These are phyloP conservation scores for Acanthopleura granulata DNA, from an alignment of 2,888 invertebrate species.

Conservation along the genomic window DNA sequence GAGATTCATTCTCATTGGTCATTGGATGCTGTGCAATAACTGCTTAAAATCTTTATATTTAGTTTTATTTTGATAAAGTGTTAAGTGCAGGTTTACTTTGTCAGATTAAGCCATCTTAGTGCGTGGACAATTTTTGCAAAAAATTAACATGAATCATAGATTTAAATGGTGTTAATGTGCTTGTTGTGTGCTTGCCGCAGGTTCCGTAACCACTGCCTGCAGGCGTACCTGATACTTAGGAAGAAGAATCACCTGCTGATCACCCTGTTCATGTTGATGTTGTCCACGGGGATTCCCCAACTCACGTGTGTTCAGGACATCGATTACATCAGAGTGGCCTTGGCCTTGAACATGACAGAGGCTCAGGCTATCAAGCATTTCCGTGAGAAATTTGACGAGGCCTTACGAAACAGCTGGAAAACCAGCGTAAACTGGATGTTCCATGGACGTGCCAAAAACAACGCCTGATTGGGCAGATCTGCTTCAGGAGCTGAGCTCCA, in stretches of 20 bases:
- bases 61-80: too few relatives aligned
- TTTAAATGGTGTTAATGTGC: background rate
- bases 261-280: constrained; percentile 97
- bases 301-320: constrained; percentile 92
- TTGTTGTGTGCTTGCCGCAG: constrained; percentile 39
- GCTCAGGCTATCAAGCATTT: constrained; percentile 90
- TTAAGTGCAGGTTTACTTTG: too few relatives aligned
- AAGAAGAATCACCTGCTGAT: constrained; percentile 90
- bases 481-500: too few relatives aligned
- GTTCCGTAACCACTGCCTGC: constrained; percentile 68
- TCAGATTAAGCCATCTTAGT: too few relatives aligned
- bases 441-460: constrained; percentile 41
- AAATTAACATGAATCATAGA: too few relatives aligned
- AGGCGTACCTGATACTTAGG: constrained; percentile 90
- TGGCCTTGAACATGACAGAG: constrained; percentile 81
- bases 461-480: background rate
- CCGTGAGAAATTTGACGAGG: constrained; percentile 86
- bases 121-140: too few relatives aligned
- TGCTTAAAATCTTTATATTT: too few relatives aligned
- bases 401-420: constrained; percentile 92
- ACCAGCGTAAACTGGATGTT: constrained; percentile 81
- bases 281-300: constrained; percentile 94
- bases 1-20: too few relatives aligned
- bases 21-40: too few relatives aligned
- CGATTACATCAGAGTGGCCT: constrained; percentile 78